phyloP scores from a whole-genome alignment of 1,140 invertebrate species.

The Zaprionus davidi region DNA sequence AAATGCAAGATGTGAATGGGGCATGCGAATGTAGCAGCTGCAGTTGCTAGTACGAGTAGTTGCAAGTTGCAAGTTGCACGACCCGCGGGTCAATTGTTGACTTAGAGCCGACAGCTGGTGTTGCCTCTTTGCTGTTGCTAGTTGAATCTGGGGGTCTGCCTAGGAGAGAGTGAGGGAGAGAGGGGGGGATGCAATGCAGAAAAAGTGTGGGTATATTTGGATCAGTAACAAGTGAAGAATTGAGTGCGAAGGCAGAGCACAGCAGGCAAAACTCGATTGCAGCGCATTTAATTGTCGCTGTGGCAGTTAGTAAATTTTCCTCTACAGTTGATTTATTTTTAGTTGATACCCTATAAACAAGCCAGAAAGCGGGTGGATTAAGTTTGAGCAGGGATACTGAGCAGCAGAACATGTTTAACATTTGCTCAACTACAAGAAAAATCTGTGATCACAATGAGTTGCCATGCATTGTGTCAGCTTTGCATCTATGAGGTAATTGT shows the following conservation, averaged over 20 bases:
- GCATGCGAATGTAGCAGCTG: slow-evolving; percentile 2
- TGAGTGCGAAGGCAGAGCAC: not conserved
- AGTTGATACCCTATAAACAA: not conserved
- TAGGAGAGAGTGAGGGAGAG: not conserved
- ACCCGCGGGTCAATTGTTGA: slow-evolving; percentile 59
- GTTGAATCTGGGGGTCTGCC: not conserved
- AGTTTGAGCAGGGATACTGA: too few relatives aligned
- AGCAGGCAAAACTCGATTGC: not conserved
- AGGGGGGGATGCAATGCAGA: not conserved
- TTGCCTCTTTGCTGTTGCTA: slow-evolving; percentile 3
- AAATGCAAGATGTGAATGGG: not conserved
- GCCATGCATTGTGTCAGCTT: too few relatives aligned
- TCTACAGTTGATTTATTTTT: not conserved
- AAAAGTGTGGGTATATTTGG: not conserved
- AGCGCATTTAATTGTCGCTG: not conserved
- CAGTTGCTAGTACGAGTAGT: not conserved
- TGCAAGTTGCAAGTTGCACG: slow-evolving; percentile 10
- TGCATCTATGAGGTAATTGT: too few relatives aligned
- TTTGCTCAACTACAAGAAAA: too few relatives aligned
- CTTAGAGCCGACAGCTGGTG: slow-evolving; percentile 31
- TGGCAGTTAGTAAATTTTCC: not conserved
- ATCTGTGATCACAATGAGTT: too few relatives aligned
- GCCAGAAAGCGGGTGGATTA: too few relatives aligned
- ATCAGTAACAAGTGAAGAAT: not conserved
- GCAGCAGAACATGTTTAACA: too few relatives aligned